phyloP scores from a whole-genome alignment of 2,888 invertebrate species.

The Adelphocoris suturalis region DNA sequence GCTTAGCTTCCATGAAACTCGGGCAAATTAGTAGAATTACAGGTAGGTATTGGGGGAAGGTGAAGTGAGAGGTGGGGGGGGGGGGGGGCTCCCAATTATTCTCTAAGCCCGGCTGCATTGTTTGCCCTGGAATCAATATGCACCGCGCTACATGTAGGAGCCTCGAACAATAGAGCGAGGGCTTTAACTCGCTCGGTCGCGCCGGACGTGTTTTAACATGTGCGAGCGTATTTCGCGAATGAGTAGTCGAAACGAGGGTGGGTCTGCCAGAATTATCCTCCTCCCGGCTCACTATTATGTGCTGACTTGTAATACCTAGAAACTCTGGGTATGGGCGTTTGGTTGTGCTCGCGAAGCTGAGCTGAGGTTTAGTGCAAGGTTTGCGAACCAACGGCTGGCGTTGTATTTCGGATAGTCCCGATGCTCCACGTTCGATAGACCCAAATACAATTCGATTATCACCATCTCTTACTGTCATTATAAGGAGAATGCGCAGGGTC shows the following conservation, averaged over 20 bases:
- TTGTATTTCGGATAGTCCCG: no score
- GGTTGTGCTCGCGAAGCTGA: no score
- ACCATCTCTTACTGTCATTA: no score
- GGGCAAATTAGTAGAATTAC: slow-evolving; percentile 12
- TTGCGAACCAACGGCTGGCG: no score
- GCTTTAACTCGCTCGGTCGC: neutral
- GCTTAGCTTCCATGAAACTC: slow-evolving; percentile 5
- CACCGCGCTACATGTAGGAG: neutral
- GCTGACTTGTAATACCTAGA: no score
- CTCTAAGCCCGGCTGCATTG: slow-evolving; percentile 7
- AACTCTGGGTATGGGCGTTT: no score
- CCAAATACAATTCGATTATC: no score
- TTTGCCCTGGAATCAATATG: slow-evolving; percentile 36
- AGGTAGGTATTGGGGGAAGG: neutral
- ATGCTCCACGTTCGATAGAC: no score
- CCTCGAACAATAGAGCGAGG: neutral
- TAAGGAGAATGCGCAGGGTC: no score
- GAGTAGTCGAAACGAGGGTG: neutral
- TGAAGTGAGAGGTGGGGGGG: neutral
- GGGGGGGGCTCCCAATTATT: neutral
- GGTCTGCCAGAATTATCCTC: no score
- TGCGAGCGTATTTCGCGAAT: neutral
- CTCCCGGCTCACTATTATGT: no score
- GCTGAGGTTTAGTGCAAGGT: no score
- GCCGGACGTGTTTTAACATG: neutral